These are phyloP conservation scores for Bovichtus diacanthus DNA, from an alignment of 2,797 vertebrate species.

Conservation along the genomic window DNA sequence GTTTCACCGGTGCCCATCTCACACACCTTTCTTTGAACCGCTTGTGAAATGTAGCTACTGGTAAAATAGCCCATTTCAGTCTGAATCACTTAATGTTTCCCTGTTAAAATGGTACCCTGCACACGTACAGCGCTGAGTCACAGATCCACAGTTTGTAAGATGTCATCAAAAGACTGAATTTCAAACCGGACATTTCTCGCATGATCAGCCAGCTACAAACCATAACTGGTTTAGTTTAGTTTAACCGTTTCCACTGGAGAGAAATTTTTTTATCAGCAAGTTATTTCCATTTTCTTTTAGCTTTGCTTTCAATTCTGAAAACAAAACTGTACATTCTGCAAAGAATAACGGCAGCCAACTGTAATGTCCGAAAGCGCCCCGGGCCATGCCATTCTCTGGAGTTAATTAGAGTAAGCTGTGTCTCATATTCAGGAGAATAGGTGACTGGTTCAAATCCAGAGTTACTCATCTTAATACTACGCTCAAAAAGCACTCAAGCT, in stretches of 20 bases:
- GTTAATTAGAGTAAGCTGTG: too few relatives aligned
- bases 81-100: slow-evolving; percentile 35
- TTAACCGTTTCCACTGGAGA: slow-evolving; percentile 5
- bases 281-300: background rate
- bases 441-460: too few relatives aligned
- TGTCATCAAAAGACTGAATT: slow-evolving; percentile 19
- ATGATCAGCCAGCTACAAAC: background rate
- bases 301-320: background rate
- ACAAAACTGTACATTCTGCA: background rate
- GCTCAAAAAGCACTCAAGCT: too few relatives aligned
- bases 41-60: slow-evolving; percentile 24
- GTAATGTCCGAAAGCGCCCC: too few relatives aligned
- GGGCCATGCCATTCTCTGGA: too few relatives aligned
- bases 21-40: slow-evolving; percentile 35
- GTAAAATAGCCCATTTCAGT: slow-evolving; percentile 35
- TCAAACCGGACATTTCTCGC: slow-evolving; percentile 21
- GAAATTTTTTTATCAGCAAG: slow-evolving; percentile 8
- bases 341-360: background rate
- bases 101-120: slow-evolving; percentile 13
- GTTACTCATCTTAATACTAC: too few relatives aligned
- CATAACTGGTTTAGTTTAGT: background rate
- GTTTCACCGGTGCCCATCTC: slow-evolving; percentile 54
- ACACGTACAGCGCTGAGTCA: slow-evolving; percentile 28
- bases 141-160: slow-evolving; percentile 19
- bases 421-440: too few relatives aligned